Conservation (phyloP, 2,888 invertebrate genomes). For the Oasisia sp. region DNA sequence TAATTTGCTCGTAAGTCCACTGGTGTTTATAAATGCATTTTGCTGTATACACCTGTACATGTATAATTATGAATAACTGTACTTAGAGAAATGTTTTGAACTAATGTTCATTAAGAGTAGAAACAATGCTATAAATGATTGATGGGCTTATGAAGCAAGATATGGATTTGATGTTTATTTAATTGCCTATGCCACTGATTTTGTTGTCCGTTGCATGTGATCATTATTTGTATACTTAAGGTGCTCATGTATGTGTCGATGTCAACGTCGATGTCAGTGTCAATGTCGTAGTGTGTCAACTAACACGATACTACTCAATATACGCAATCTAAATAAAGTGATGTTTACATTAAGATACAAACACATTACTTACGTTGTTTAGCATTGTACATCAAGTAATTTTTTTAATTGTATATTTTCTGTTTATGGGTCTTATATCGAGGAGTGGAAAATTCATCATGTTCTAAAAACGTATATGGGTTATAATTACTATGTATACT, state of each 20-base stretch:
- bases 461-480: neutral
- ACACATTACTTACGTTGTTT: neutral
- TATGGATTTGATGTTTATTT: neutral
- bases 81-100: neutral
- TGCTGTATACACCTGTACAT: neutral
- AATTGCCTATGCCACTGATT: neutral
- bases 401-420: neutral
- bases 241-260: too few species aligned
- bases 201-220: neutral
- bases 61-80: neutral
- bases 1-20: neutral
- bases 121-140: neutral
- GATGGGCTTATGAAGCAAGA: neutral
- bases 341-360: neutral
- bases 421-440: neutral
- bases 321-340: too few species aligned
- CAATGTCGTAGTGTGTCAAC: conserved; percentile 2
- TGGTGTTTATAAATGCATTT: neutral
- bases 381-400: neutral
- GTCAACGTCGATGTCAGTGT: neutral
- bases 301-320: neutral
- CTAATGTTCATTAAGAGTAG: neutral
- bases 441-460: neutral
- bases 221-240: too few species aligned
- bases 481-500: too few species aligned